Evolutionary conservation across 2,888 invertebrate genomes (phyloP).

Genomic region (Brachynemurus nebulosus): DNA sequence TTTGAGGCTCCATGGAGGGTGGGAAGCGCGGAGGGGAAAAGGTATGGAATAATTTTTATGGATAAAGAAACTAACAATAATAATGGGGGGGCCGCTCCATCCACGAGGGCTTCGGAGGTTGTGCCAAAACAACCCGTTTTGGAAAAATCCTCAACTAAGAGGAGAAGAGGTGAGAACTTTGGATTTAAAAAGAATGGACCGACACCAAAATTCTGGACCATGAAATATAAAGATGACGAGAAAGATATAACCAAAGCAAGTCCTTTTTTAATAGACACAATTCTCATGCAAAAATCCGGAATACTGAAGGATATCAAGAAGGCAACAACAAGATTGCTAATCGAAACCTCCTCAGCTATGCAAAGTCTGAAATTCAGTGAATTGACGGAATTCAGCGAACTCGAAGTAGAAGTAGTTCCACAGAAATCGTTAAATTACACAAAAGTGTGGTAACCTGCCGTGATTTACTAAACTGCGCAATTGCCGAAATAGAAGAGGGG

Average conservation of each 20-base stretch:
- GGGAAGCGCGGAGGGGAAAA: no score
- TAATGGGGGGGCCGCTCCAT: no score
- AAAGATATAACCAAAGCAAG: not conserved
- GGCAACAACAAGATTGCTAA: not conserved
- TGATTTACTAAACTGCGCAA: conserved; percentile 16
- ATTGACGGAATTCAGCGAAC: not conserved
- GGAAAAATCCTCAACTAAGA: no score
- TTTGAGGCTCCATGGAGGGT: no score
- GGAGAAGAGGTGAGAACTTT: no score
- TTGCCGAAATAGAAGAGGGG: conserved; percentile 14
- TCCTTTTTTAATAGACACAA: not conserved
- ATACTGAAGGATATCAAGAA: not conserved
- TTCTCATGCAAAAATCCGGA: not conserved
- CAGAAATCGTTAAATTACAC: conserved; percentile 11
- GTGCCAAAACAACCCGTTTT: no score
- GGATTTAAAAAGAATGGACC: no score
- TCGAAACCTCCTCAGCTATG: not conserved
- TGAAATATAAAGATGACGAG: no score
- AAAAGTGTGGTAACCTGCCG: conserved; percentile 16
- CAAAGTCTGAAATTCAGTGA: not conserved
- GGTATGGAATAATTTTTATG: no score
- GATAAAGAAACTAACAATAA: no score
- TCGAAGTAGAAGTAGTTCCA: not conserved
- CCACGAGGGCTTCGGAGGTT: no score
- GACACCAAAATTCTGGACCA: no score